Conservation (phyloP, 1,140 invertebrate species). For the Bemisia tabaci region DNA sequence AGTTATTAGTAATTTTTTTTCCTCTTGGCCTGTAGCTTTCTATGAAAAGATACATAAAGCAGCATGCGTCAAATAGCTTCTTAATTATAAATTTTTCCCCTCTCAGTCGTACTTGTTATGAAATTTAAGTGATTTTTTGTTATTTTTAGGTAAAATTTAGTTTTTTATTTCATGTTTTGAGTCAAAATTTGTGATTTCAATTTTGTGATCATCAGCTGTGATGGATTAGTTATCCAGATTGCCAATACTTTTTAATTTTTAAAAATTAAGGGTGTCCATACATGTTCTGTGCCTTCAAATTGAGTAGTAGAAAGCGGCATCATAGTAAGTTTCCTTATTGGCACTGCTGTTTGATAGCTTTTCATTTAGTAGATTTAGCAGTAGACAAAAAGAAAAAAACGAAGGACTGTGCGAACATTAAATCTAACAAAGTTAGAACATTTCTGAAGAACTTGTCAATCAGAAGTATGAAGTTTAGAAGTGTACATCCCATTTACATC, state of each 20-base stretch:
- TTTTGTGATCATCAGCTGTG: neutral
- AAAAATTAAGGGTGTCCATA: neutral
- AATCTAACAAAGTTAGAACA: too few species aligned
- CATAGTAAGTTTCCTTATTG: neutral
- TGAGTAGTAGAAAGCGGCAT: neutral
- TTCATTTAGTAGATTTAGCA: neutral
- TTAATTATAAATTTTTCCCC: neutral
- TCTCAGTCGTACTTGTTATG: neutral
- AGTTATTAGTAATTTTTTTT: neutral
- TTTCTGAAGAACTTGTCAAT: too few species aligned
- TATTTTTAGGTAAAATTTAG: neutral
- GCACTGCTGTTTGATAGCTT: neutral
- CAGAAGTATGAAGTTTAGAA: too few species aligned
- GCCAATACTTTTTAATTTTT: neutral
- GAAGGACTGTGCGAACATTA: too few species aligned
- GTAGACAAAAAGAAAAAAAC: too few species aligned
- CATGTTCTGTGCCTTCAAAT: neutral
- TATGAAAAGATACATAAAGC: too few species aligned
- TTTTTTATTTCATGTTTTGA: neutral
- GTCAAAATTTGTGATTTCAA: neutral
- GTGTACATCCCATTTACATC: too few species aligned
- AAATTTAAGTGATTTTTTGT: neutral
- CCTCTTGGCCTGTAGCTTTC: neutral
- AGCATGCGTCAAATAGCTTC: too few species aligned
- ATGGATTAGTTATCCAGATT: neutral